Evolutionary conservation across 2,797 vertebrate species (phyloP).

Genomic region (Anableps anableps): DNA sequence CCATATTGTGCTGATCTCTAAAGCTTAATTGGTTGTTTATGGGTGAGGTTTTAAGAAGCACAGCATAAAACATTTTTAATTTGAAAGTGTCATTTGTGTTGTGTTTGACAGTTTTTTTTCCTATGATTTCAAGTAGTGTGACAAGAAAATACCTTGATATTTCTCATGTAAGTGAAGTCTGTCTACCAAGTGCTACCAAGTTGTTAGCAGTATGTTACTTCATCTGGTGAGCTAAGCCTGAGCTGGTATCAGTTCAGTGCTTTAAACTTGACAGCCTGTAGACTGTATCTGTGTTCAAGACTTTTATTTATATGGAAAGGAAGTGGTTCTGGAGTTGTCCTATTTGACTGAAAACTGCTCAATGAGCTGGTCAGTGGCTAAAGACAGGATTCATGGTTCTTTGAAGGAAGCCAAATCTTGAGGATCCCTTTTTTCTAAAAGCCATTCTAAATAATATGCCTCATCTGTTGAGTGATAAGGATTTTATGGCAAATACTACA

Average conservation of each 20-base stretch:
- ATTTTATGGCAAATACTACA: background rate
- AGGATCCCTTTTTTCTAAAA: background rate
- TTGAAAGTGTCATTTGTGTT: slow-evolving; percentile 18
- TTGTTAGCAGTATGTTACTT: background rate
- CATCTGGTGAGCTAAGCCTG: background rate
- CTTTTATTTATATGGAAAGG: background rate
- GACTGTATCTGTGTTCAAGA: background rate
- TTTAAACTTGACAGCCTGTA: background rate
- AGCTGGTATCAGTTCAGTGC: background rate
- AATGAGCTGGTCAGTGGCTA: background rate
- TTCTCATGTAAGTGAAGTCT: background rate
- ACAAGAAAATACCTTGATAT: background rate
- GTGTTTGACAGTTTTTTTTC: background rate
- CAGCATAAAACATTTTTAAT: slow-evolving; percentile 6
- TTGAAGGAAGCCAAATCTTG: background rate
- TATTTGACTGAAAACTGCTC: background rate
- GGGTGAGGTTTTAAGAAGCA: slow-evolving; percentile 31
- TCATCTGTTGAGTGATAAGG: background rate
- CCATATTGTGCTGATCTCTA: slow-evolving; percentile 40
- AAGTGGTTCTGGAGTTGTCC: background rate
- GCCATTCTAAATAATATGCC: background rate
- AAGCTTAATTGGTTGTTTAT: slow-evolving; percentile 66
- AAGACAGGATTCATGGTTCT: background rate
- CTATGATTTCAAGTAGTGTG: background rate
- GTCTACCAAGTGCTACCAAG: background rate